Percentiles rank a stretch among this genome's conserved stretches.
Evolutionary conservation across 2,113 vertebrate species (phyloP).

Genomic region (Passer domesticus): DNA sequence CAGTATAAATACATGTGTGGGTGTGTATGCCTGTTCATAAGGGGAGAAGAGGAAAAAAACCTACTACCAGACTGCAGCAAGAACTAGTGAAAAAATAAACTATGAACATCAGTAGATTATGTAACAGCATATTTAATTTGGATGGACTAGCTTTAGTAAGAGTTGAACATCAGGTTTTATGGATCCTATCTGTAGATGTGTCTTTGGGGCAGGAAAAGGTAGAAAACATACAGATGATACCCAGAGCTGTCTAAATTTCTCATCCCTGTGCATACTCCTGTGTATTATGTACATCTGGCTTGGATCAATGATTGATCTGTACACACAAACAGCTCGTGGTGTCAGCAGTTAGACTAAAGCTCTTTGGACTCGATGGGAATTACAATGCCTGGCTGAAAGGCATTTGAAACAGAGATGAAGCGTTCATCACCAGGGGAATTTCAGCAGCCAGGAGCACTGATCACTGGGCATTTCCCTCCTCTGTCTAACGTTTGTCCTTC

Average conservation of each 20-base stretch:
- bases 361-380: background rate
- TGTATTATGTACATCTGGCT: background rate
- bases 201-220: background rate
- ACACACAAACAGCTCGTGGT: background rate
- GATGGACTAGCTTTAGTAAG: background rate
- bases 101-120: background rate
- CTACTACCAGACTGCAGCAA: background rate
- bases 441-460: background rate
- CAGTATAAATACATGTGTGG: background rate
- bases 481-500: background rate
- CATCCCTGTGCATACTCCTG: background rate
- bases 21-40: background rate
- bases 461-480: background rate
- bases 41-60: background rate
- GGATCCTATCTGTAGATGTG: background rate
- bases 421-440: background rate
- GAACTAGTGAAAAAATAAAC: background rate
- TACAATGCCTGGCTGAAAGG: background rate
- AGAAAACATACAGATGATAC: background rate
- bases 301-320: background rate
- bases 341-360: background rate
- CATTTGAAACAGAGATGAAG: background rate
- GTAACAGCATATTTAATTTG: background rate
- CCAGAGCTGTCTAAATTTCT: background rate
- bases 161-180: background rate